Evolutionary conservation across 2,888 invertebrate species (phyloP).

Genomic region (Liodrosophila aerea): DNA sequence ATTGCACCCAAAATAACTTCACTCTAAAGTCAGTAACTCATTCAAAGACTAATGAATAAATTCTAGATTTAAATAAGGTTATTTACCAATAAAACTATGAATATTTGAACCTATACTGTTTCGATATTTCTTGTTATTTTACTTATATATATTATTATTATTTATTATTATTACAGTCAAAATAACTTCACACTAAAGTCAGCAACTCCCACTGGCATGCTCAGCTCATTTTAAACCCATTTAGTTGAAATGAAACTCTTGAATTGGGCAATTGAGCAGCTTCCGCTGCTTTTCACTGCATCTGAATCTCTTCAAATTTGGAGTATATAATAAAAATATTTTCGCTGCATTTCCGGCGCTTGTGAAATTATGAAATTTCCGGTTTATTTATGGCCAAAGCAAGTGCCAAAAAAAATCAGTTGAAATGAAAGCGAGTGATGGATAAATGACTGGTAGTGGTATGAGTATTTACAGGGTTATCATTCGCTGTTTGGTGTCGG

Average conservation of each 20-base stretch:
- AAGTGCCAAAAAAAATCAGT: conserved; percentile 48
- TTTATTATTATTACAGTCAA: not conserved
- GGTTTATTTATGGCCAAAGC: conserved; percentile 20
- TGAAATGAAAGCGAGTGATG: not conserved
- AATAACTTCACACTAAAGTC: not conserved
- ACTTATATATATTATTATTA: too few species aligned
- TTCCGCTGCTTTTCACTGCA: conserved; percentile 17
- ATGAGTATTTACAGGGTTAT: conserved; percentile 2
- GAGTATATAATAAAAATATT: conserved; percentile 20
- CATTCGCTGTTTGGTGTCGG: conserved; percentile 5
- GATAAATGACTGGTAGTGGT: not conserved
- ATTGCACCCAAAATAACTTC: too few species aligned
- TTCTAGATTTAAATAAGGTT: too few species aligned
- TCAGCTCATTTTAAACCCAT: not conserved
- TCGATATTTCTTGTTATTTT: too few species aligned
- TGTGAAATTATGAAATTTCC: conserved; percentile 49
- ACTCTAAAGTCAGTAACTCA: too few species aligned
- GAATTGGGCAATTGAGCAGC: conserved; percentile 26
- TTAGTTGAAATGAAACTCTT: conserved; percentile 4
- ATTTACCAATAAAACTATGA: too few species aligned
- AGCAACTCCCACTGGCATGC: not conserved
- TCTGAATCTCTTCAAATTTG: conserved; percentile 23
- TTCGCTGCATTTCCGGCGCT: conserved; percentile 59
- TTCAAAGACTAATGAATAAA: too few species aligned
- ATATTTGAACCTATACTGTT: too few species aligned